These are phyloP conservation scores for Clusia tigrina DNA, from an alignment of 2,888 invertebrate genomes.

Conservation along the genomic window DNA sequence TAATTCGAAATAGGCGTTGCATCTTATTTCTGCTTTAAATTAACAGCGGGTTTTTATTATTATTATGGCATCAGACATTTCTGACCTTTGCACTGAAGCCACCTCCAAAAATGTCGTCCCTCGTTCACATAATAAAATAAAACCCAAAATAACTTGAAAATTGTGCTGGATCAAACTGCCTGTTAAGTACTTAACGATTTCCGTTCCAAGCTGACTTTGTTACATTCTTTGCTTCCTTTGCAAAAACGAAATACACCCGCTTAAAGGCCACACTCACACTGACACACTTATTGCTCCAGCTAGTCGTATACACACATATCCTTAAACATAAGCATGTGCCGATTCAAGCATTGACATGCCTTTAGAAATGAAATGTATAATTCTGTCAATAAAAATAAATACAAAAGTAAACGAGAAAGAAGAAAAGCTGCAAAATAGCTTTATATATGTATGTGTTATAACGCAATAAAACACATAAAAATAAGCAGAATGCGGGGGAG, in stretches of 20 bases:
- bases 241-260: background rate
- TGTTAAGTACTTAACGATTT: constrained; percentile 59
- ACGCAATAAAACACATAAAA: background rate
- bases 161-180: constrained; percentile 54
- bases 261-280: background rate
- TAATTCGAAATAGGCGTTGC: background rate
- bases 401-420: constrained; percentile 34
- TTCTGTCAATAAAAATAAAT: constrained; percentile 56
- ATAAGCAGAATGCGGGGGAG: background rate
- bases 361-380: constrained; percentile 57
- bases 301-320: background rate
- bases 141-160: constrained; percentile 46
- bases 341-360: constrained; percentile 54
- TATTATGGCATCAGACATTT: background rate
- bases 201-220: constrained; percentile 41
- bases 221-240: background rate
- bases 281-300: background rate
- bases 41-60: background rate
- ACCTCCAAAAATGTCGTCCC: background rate
- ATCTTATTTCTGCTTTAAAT: background rate
- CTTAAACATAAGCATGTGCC: too few relatives aligned
- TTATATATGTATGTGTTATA: background rate
- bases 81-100: background rate
- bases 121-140: constrained; percentile 4
- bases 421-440: background rate